These are phyloP conservation scores for Caenorhabditis sulstoni DNA, from an alignment of 2,888 invertebrate genomes.

Conservation along the genomic window DNA sequence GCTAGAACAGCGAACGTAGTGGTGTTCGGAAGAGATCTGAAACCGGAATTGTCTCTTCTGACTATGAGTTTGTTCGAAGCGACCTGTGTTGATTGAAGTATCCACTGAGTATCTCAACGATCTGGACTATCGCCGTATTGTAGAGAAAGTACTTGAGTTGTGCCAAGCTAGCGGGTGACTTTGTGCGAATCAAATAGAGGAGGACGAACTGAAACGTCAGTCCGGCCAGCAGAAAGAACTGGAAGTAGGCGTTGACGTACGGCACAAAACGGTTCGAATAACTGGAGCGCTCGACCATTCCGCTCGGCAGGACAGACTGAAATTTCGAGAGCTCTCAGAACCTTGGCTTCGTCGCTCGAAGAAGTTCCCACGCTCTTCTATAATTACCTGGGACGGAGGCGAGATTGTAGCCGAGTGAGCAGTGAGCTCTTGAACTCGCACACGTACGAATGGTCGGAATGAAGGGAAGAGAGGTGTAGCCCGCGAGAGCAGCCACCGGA, in stretches of 20 bases:
- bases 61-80: too few species aligned
- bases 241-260: slow-evolving; percentile 41
- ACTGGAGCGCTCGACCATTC: slow-evolving; percentile 29
- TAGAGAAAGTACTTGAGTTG: slow-evolving; percentile 52
- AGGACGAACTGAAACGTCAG: slow-evolving; percentile 46
- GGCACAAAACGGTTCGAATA: slow-evolving; percentile 54
- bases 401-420: not conserved
- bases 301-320: not conserved
- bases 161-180: slow-evolving; percentile 45
- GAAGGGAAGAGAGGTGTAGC: not conserved
- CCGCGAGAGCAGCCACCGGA: slow-evolving; percentile 19
- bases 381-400: slow-evolving; percentile 18
- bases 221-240: slow-evolving; percentile 48
- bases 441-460: slow-evolving; percentile 4
- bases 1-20: slow-evolving; percentile 52
- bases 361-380: slow-evolving; percentile 37
- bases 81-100: slow-evolving; percentile 57
- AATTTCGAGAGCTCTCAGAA: not conserved
- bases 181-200: slow-evolving; percentile 47
- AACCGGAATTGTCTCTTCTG: not conserved
- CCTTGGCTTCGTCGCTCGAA: not conserved
- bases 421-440: slow-evolving; percentile 25
- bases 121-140: slow-evolving; percentile 44
- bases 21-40: slow-evolving; percentile 47
- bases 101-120: slow-evolving; percentile 25